Conservation (phyloP, 1,140 invertebrate species). For the Drosophila auraria region DNA sequence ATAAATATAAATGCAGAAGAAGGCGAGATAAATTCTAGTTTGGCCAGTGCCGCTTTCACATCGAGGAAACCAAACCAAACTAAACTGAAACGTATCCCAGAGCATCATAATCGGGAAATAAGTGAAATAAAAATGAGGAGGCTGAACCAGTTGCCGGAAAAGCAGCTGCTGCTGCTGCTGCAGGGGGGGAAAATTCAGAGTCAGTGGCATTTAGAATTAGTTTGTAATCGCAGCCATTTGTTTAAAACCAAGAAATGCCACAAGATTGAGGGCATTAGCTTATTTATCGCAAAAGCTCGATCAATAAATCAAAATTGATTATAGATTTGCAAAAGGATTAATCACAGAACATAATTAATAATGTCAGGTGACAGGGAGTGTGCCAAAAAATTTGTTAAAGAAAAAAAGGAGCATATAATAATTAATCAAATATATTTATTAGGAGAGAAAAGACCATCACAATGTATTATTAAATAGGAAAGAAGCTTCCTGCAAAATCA, state of each 20-base stretch:
- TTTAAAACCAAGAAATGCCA: conserved; percentile 9
- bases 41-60: conserved; percentile 55
- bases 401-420: too few species aligned
- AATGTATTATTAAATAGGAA: too few species aligned
- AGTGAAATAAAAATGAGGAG: conserved; percentile 63
- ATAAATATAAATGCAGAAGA: conserved; percentile 3
- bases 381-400: too few species aligned
- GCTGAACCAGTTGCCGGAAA: conserved; percentile 45
- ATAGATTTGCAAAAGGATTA: background rate
- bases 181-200: conserved; percentile 13
- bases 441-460: too few species aligned
- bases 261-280: conserved; percentile 21
- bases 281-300: conserved; percentile 5
- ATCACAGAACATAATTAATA: background rate
- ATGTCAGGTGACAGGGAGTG: background rate
- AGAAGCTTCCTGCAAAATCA: too few species aligned
- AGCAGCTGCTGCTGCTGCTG: background rate
- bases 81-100: conserved; percentile 12
- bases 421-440: background rate
- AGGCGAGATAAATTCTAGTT: conserved; percentile 44
- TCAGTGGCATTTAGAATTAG: conserved; percentile 36
- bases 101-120: conserved; percentile 45
- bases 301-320: conserved; percentile 31
- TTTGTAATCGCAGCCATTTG: conserved; percentile 40
- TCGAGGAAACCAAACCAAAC: conserved; percentile 22